A percentile compares a stretch with the other conserved stretches of the same genome.
Conservation (phyloP, 1,140 invertebrate genomes). For the Mamestra configurata region DNA sequence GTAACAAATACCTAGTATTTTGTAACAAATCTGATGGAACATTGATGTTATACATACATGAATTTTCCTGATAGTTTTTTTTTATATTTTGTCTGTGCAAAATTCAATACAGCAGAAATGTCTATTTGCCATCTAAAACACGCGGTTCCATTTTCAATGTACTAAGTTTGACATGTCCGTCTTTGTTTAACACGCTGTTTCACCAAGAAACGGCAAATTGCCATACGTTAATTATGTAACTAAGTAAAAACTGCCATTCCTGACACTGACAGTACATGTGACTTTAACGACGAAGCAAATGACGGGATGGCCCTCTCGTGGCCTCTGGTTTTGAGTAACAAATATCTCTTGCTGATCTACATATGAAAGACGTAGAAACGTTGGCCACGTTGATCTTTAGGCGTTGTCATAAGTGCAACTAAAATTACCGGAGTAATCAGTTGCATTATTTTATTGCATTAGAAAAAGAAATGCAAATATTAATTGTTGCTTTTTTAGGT, state of each 20-base stretch:
- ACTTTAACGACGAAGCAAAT: conserved; percentile 7
- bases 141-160: too few species aligned
- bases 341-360: conserved; percentile 27
- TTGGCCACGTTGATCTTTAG: conserved; percentile 2
- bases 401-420: conserved; percentile 15
- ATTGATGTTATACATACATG: too few species aligned
- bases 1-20: too few species aligned
- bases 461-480: not conserved
- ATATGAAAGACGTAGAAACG: conserved; percentile 36
- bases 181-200: too few species aligned
- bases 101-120: too few species aligned
- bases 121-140: too few species aligned
- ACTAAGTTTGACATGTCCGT: too few species aligned
- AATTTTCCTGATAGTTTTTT: too few species aligned
- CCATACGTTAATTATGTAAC: too few species aligned
- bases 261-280: not conserved
- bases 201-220: too few species aligned
- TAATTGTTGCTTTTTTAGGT: not conserved
- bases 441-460: not conserved
- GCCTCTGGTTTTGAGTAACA: conserved; percentile 31
- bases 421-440: conserved; percentile 6
- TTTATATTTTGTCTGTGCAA: too few species aligned
- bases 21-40: too few species aligned
- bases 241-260: not conserved
- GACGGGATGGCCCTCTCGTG: conserved; percentile 29